Evolutionary conservation across 2,113 vertebrate genomes (phyloP).

Genomic region (Hymenochirus boettgeri): DNA sequence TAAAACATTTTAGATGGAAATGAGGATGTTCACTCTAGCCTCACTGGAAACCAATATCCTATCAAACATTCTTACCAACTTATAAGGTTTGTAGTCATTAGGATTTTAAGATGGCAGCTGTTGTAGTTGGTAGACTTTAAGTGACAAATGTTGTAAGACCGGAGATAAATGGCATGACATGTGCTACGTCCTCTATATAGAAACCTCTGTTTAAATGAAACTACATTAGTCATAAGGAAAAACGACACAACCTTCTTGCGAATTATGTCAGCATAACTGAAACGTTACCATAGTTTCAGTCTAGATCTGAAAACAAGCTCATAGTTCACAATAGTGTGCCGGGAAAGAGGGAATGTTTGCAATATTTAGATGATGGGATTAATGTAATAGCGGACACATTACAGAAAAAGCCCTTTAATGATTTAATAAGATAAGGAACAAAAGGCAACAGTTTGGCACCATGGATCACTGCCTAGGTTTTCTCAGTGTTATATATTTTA

Average conservation of each 20-base stretch:
- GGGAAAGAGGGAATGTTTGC: too few relatives aligned
- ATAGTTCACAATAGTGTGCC: background rate
- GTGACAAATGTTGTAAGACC: constrained; percentile 65
- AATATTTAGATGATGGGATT: too few relatives aligned
- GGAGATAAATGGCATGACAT: constrained; percentile 62
- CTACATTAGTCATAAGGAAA: constrained; percentile 5
- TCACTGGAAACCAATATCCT: constrained; percentile 30
- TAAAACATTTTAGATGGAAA: background rate
- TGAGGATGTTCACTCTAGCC: constrained; percentile 27
- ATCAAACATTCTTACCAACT: constrained; percentile 30
- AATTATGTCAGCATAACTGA: constrained; percentile 15
- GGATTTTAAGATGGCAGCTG: constrained; percentile 58
- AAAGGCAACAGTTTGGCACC: too few relatives aligned
- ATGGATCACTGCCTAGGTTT: too few relatives aligned
- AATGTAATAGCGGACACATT: too few relatives aligned
- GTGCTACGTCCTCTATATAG: constrained; percentile 51
- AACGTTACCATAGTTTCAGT: background rate
- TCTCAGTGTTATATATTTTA: too few relatives aligned
- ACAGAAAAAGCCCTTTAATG: too few relatives aligned
- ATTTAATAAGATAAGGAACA: too few relatives aligned
- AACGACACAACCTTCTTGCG: background rate
- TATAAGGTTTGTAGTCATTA: constrained; percentile 47
- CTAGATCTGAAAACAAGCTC: background rate
- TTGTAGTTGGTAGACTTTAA: constrained; percentile 54
- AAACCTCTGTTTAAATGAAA: constrained; percentile 57